Evolutionary conservation across 1,140 invertebrate species (phyloP).

Genomic region (Dolichoris vasculosae): DNA sequence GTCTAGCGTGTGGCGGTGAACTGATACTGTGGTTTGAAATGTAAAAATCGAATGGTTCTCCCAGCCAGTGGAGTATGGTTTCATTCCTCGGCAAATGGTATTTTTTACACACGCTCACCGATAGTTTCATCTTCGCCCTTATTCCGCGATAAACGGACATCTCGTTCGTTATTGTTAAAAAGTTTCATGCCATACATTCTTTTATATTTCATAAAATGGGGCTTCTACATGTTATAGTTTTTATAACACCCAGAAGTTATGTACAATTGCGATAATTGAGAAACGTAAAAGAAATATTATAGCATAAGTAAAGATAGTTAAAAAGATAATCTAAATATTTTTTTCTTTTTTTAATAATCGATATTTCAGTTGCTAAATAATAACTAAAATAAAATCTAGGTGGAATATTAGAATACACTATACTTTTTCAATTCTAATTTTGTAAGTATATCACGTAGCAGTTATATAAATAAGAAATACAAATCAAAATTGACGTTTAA

Average conservation of each 20-base stretch:
- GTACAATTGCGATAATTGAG: neutral
- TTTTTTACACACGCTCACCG: conserved; percentile 27
- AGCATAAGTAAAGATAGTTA: too few species aligned
- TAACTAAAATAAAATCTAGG: too few species aligned
- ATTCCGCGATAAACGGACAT: conserved; percentile 31
- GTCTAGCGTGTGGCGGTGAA: conserved; percentile 44
- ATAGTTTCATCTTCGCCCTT: neutral
- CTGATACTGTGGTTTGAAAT: conserved; percentile 40
- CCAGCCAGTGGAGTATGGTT: conserved; percentile 33
- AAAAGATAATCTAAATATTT: too few species aligned
- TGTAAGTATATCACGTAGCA: too few species aligned
- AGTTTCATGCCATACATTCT: conserved; percentile 41
- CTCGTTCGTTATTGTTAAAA: conserved; percentile 50
- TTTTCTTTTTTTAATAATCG: too few species aligned
- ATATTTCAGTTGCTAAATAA: neutral
- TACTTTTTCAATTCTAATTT: too few species aligned
- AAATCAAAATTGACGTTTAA: neutral
- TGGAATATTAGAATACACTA: too few species aligned
- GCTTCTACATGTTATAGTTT: neutral
- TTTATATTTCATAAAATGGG: conserved; percentile 30
- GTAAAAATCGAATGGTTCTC: conserved; percentile 39
- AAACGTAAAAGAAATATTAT: neutral
- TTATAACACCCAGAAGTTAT: neutral
- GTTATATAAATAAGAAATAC: too few species aligned
- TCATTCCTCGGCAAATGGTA: conserved; percentile 34